Percentiles rank a stretch among this genome's conserved stretches.
These are phyloP conservation scores for Neotragus pygmaeus DNA, from an alignment of 2,113 vertebrate species.

Conservation along the genomic window DNA sequence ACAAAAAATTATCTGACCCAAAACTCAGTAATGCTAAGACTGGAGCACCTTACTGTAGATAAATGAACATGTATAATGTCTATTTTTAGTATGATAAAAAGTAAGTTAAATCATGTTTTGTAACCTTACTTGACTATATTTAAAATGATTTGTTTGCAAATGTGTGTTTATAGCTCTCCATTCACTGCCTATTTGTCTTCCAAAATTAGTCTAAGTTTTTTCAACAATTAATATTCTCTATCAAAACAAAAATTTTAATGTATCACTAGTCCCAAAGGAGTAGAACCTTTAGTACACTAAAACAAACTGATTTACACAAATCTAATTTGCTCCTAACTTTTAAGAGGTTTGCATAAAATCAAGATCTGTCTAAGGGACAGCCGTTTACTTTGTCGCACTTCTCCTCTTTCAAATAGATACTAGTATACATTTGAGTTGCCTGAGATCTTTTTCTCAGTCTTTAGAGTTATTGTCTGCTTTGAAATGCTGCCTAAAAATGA, in stretches of 20 bases:
- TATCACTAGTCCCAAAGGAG: neutral
- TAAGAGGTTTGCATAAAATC: neutral
- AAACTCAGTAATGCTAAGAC: neutral
- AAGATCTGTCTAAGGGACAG: neutral
- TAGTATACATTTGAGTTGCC: neutral
- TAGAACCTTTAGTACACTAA: neutral
- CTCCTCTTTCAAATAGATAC: neutral
- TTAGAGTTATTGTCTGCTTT: neutral
- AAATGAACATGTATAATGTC: neutral
- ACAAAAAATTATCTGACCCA: neutral
- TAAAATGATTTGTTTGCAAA: neutral
- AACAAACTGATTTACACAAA: neutral
- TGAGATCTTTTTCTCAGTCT: neutral
- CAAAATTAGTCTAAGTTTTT: neutral
- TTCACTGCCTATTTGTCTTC: neutral
- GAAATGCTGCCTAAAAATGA: slow-evolving; percentile 1
- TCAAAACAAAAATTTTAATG: neutral
- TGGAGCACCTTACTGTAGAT: neutral
- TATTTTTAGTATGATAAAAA: neutral
- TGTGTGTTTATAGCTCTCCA: neutral
- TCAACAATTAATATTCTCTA: neutral
- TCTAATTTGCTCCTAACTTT: neutral
- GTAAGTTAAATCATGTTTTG: neutral
- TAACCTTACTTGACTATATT: neutral
- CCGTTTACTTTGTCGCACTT: neutral